Evolutionary conservation across 1,140 invertebrate species (phyloP).

Genomic region (Belonocnema kinseyi): DNA sequence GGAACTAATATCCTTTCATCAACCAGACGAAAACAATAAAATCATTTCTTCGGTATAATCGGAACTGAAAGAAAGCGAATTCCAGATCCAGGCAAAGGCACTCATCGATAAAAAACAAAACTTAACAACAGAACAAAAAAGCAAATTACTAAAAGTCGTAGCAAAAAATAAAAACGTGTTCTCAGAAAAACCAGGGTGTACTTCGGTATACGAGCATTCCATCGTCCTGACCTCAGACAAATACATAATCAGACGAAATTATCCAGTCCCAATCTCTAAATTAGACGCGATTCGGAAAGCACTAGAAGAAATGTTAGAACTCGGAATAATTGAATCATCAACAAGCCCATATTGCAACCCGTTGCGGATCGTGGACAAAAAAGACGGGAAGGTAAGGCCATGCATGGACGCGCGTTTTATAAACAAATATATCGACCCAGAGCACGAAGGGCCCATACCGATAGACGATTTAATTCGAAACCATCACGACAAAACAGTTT

Average conservation of each 20-base stretch:
- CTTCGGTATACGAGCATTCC: conserved; percentile 52
- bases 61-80: neutral
- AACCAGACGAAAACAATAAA: neutral
- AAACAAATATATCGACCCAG: conserved; percentile 15
- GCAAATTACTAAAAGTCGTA: neutral
- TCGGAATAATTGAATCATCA: conserved; percentile 31
- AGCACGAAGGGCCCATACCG: neutral
- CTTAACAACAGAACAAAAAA: neutral
- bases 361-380: conserved; percentile 1
- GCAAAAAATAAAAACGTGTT: conserved; percentile 22
- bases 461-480: conserved; percentile 14
- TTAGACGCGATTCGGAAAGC: conserved; percentile 42
- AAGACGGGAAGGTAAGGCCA: neutral
- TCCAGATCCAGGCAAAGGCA: neutral
- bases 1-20: neutral
- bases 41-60: neutral
- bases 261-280: conserved; percentile 58
- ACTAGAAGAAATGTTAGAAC: conserved; percentile 46
- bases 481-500: neutral
- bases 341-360: conserved; percentile 26
- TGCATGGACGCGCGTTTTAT: conserved; percentile 54
- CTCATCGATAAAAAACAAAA: neutral
- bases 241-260: conserved; percentile 48
- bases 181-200: conserved; percentile 42
- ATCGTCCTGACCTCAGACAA: conserved; percentile 48